Evolutionary conservation across 35 echinoderm and acorn worm species (phyloP).

Genomic region (Ptychodera flava): DNA sequence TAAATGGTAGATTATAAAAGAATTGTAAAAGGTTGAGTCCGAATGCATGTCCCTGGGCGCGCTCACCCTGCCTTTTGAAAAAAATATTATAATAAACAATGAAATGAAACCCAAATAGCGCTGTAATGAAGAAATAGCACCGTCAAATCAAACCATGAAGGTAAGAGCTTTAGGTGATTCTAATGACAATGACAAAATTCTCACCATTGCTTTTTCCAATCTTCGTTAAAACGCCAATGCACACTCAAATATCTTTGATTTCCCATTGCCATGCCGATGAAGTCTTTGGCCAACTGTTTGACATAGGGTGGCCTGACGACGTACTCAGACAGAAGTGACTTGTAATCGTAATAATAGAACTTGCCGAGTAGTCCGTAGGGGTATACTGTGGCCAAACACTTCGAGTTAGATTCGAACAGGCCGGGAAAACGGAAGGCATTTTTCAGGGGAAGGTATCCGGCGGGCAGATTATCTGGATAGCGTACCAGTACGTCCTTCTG

Average conservation of each 20-base stretch:
- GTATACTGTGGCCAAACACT: slow-evolving; percentile 34
- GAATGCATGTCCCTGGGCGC: too few relatives aligned
- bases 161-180: too few relatives aligned
- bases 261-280: not conserved
- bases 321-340: not conserved
- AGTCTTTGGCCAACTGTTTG: not conserved
- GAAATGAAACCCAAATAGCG: too few relatives aligned
- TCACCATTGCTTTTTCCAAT: slow-evolving; percentile 36
- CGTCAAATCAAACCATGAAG: too few relatives aligned
- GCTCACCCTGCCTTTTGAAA: too few relatives aligned
- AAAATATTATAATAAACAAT: too few relatives aligned
- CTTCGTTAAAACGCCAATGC: slow-evolving; percentile 41
- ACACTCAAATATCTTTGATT: slow-evolving; percentile 12
- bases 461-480: slow-evolving; percentile 12
- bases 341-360: not conserved
- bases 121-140: too few relatives aligned
- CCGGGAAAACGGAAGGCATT: not conserved
- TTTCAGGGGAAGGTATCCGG: not conserved
- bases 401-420: not conserved
- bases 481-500: slow-evolving; percentile 8
- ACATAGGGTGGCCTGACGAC: slow-evolving; percentile 3
- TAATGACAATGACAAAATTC: too few relatives aligned
- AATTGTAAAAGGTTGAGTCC: too few relatives aligned
- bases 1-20: too few relatives aligned
- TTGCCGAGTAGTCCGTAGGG: slow-evolving; percentile 34